Base-by-base conservation (phyloP, 2,797 vertebrate species). In the Sardinella longiceps region DNA sequence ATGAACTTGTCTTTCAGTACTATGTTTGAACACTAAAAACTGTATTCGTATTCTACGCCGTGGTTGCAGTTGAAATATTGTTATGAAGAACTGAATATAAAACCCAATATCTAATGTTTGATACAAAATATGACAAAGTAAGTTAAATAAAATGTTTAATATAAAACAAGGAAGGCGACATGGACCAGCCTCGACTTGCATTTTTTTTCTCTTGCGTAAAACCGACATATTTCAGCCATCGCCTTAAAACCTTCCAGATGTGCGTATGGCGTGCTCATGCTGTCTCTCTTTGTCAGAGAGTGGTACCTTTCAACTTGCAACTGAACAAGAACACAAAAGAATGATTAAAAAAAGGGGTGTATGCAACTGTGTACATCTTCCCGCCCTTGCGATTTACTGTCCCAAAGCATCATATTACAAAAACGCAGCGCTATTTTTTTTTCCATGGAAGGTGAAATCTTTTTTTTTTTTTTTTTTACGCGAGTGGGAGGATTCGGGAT, bases 211-310 rank as follows among this genome's bases (percentile, higher is more conserved):
- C 63, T 90, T 92, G 92, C 85, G 84, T 87, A 92, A 91, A 91
- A 86, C 81, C 87, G 66, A 82, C 50, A 81, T 53, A 82, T 87
- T 90, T 90, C 89, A 90, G 85, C 84, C 89, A 80, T 77, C 56
- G 63, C 53, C 74, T 92, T 92, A 89, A 94, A 90, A 83, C 85
- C 56, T 95, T 94, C 93, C 94, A 95, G 94, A 95, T 94, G 93
- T 94, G 90, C 80, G 90, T 86, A 56, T 83, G 88, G 80, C 33
- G 25, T 25, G 25, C n/a, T 25, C 60, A 63, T 3, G 30, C 66
- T 20, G 3, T 56, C 20, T 15, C 15, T 37, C 2, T 12, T 14
- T 70, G 18, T 33, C 14, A 3, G 15, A 39, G 30, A 74, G 37
- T 33, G 66, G 66, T 74, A 33, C 39, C 66, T 63, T 14, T 74